Evolutionary conservation across 1,140 invertebrate species (phyloP), one percentile per base, ranked within the genome.

Genomic region (Panagrolaimus sp.): DNA sequence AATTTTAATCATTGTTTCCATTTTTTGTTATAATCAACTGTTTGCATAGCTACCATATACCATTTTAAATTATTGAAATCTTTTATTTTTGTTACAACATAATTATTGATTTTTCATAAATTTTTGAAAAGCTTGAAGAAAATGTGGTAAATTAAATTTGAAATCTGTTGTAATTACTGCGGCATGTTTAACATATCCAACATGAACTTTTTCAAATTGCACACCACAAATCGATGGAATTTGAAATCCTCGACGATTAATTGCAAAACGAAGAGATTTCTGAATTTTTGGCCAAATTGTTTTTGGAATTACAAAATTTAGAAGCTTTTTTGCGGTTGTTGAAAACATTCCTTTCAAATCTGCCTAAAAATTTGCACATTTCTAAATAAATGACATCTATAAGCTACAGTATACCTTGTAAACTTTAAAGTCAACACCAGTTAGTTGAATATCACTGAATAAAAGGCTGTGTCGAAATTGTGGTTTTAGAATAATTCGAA

Each of bases 221-320:
- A 76, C 38, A 26, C 76, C 69, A 32, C 75, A 76, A 44, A 76
- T 62, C 6, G 77, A 58, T 24, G 75, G 75, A 32, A 76, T 78
- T 72, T 79, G 72, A 21, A 76, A 43, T 10, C 75, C 74, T 78
- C 17, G 12, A 64, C 78, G 65, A 69, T 76, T 76, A 52, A 76
- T 78, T 10, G 76, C 75, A 7, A 76, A 26, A 14, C 75, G 75
- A 9, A 76, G 52, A 9, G 77, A 38, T 46, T 76, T 77, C 62
- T 76, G 75, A 43, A 76, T 79, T 68, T 79, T 78, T 8, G 75
- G 75, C 75, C 75, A 76, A 47, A 76, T 76, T 21, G 75, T 76
- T 17, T 76, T 72, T 9, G 75, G 75, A 24, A 76, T 58, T 15
- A 68, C 64, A 5, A 68, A 68, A 26, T 32, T 63, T 4, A 76